phyloP scores from a whole-genome alignment of 2,113 vertebrate genomes.

The mouse (Mus musculus) region GRCm39 chr16:76866001-76866500 shows the following conservation, averaged over 20 bases:
- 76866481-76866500: background rate
- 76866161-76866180: background rate
- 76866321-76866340: background rate
- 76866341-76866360: background rate
- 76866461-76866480: background rate
- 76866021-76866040: slow-evolving; percentile 57
- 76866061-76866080: background rate
- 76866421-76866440: background rate
- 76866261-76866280: background rate
- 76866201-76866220: background rate
- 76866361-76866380: background rate
- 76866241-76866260: background rate
- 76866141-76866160: background rate
- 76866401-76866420: background rate
- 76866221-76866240: background rate
- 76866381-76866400: background rate
- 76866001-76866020: slow-evolving; percentile 96
- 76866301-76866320: background rate
- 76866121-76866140: background rate
- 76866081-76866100: background rate
- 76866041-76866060: background rate
- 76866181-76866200: background rate
- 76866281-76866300: background rate
- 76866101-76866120: slow-evolving; percentile 1
- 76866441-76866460: no score